Conservation (phyloP, 2,113 vertebrate genomes). For the Bolborhynchus lineola region DNA sequence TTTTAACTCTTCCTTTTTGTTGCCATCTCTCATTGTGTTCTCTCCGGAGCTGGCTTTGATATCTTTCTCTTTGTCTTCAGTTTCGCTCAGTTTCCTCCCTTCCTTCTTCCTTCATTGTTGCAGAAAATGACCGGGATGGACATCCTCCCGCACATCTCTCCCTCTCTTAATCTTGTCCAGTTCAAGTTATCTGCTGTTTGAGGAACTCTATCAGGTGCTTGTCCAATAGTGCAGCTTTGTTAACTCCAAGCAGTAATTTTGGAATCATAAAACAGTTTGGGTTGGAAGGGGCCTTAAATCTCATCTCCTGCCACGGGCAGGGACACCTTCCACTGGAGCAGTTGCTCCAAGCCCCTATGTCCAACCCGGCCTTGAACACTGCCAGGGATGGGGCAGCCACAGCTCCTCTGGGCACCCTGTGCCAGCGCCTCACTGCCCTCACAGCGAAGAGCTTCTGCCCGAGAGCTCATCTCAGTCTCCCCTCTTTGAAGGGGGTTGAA, state of each 20-base stretch:
- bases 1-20: not conserved
- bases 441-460: not conserved
- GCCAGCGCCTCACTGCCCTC: not conserved
- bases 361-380: not conserved
- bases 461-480: not conserved
- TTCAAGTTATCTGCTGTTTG: not conserved
- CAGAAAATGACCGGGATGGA: not conserved
- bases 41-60: not conserved
- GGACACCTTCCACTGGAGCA: not conserved
- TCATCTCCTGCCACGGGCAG: not conserved
- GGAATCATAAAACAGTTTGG: not conserved
- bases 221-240: accelerated
- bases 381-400: no score
- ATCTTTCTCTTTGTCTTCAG: not conserved
- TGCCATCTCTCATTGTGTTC: not conserved
- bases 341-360: not conserved
- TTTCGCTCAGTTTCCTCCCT: not conserved
- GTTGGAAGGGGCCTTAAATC: not conserved
- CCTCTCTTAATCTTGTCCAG: not conserved
- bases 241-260: not conserved
- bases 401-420: not conserved
- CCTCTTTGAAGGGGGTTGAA: not conserved
- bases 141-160: not conserved
- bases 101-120: not conserved
- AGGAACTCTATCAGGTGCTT: not conserved